Evolutionary conservation across 2,797 vertebrate species (phyloP), one percentile per base, ranked within the genome.

Genomic region (Enoplosus armatus): DNA sequence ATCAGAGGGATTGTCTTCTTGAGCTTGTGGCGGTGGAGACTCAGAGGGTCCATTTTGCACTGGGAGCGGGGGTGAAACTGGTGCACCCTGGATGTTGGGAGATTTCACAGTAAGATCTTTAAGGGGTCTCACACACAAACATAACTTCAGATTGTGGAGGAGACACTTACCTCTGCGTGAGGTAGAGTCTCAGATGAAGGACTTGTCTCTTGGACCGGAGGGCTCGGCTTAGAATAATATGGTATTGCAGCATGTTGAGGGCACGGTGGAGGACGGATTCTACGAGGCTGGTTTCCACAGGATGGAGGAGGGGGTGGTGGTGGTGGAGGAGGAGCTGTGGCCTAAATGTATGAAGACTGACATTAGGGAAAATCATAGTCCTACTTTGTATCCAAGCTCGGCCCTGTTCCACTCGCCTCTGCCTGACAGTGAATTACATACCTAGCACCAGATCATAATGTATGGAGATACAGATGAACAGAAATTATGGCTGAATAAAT

Each of bases 241-340:
- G 88, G 87, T 0, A 87, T 0, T 33, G 92, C 92, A 45, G 91
- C 89, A n/a, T 54, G 2, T 29, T 0, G 5, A 29, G 84, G 84
- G 16, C 0, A 0, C 0, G 84, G 87, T 16, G 67, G 48, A 35
- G 33, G 3, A 7, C 0, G 0, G 8, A 0, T 4, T 33, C 0
- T 24, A 4, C 0, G 0, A 20, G 6, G 9, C 18, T 2, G 15
- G 7, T 26, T 58, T 43, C 5, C 2, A 70, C 1, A 0, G 7
- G 12, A 4, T 50, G 64, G 6, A 53, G 67, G 56, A 9, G 24
- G 55, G 0, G 48, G 67, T 11, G 71, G 79, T 3, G 43, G 77
- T 0, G 63, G 63, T 14, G 67, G 31, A 8, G 35, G 29, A 2
- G 67, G 58, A 50, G n/a, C 31, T 8, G 26, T 8, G 24, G 59